phyloP scores from a whole-genome alignment of 2,797 vertebrate genomes.

The Phrynocephalus vlangalii region DNA sequence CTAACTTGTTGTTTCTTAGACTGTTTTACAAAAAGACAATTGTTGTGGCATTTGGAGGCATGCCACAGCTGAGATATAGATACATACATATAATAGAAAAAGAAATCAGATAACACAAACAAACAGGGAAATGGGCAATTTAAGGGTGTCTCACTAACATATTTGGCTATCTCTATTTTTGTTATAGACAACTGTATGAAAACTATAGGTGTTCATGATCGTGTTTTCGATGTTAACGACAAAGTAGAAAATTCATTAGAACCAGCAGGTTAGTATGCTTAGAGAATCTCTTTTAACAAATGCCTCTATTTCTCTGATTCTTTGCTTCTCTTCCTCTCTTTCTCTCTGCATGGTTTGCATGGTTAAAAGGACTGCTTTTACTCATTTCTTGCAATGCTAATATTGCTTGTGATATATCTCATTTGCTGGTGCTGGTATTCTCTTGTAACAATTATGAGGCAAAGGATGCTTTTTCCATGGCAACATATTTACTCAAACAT shows the following conservation, averaged over 20 bases:
- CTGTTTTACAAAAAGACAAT: constrained; percentile 73
- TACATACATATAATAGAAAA: constrained; percentile 51
- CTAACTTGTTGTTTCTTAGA: constrained; percentile 85
- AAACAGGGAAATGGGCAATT: constrained; percentile 75
- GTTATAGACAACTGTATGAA: constrained; percentile 99
- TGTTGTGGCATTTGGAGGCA: constrained; percentile 69
- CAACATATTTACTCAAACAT: constrained; percentile 52
- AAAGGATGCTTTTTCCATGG: constrained; percentile 55
- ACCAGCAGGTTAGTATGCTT: constrained; percentile 99
- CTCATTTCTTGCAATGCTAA: constrained; percentile 71
- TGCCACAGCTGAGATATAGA: constrained; percentile 70
- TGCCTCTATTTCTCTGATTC: constrained; percentile 80
- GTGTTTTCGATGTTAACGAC: constrained; percentile 99
- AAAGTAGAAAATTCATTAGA: constrained; percentile 99
- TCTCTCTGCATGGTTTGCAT: constrained; percentile 78
- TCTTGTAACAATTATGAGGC: constrained; percentile 68
- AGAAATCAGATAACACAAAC: constrained; percentile 63
- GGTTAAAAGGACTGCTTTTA: constrained; percentile 67
- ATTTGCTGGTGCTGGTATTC: constrained; percentile 64
- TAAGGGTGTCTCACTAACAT: constrained; percentile 91
- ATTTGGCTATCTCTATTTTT: constrained; percentile 91
- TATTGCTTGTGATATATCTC: constrained; percentile 64
- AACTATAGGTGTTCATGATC: constrained; percentile 99
- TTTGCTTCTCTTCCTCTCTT: constrained; percentile 71
- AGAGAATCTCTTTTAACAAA: constrained; percentile 85